phyloP scores from a whole-genome alignment of 2,797 vertebrate species.

The Serranus cabrilla region DNA sequence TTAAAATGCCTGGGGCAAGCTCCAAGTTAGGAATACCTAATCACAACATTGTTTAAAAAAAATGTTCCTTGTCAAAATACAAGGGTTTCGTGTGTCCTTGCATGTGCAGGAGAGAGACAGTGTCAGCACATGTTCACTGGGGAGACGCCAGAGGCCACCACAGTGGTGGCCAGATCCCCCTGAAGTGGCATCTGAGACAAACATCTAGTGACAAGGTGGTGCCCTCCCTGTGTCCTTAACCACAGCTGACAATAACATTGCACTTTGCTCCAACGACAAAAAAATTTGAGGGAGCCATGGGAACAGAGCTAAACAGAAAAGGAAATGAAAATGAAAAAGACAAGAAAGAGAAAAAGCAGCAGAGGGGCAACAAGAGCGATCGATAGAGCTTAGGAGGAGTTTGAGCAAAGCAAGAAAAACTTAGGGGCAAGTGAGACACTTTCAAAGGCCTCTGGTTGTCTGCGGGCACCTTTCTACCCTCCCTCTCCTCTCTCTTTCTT shows the following conservation, averaged over 20 bases:
- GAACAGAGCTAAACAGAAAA: conserved; percentile 27
- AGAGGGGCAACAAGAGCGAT: not conserved
- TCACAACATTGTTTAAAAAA: conserved; percentile 35
- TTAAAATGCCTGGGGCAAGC: conserved; percentile 58
- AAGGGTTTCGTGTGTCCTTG: conserved; percentile 32
- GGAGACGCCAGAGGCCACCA: conserved; percentile 68
- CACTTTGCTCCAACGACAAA: conserved; percentile 40
- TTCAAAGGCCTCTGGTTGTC: conserved; percentile 38
- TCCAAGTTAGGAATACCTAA: conserved; percentile 58
- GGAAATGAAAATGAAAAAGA: conserved; percentile 39
- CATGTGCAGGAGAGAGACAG: conserved; percentile 29
- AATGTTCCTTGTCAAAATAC: conserved; percentile 32
- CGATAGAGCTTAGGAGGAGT: conserved; percentile 17
- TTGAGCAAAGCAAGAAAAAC: conserved; percentile 43
- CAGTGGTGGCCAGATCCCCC: conserved; percentile 61
- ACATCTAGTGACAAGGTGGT: conserved; percentile 79
- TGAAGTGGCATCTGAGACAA: conserved; percentile 76
- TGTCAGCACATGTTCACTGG: conserved; percentile 57
- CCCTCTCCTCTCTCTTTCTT: conserved; percentile 18
- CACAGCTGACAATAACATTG: conserved; percentile 57
- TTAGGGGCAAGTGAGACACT: conserved; percentile 24
- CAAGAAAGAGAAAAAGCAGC: conserved; percentile 1
- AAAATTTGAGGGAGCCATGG: conserved; percentile 15
- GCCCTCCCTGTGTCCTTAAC: conserved; percentile 73
- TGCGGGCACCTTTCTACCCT: conserved; percentile 24